A percentile compares a stretch with the other conserved stretches of the same genome.
These are phyloP conservation scores for Tetranychus piercei DNA, from an alignment of 2,888 invertebrate genomes.

Conservation along the genomic window DNA sequence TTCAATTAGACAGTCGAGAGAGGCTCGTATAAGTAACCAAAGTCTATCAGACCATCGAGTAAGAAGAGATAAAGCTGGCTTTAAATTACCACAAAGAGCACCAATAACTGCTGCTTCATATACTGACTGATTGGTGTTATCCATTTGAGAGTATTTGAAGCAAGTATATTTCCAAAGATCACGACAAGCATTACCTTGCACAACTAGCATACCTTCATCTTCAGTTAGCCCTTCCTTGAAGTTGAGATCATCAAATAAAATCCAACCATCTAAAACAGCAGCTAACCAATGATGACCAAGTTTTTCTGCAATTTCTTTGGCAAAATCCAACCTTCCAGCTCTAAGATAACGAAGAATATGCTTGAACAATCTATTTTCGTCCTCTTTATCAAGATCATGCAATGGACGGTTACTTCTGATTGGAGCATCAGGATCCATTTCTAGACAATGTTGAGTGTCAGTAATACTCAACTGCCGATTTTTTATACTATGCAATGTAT, in stretches of 20 bases:
- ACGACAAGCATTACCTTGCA: conserved; percentile 55
- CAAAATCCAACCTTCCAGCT: conserved; percentile 61
- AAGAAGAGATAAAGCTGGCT: conserved; percentile 53
- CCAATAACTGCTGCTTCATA: conserved; percentile 48
- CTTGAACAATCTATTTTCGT: conserved; percentile 45
- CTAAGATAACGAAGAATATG: conserved; percentile 56
- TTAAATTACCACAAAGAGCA: conserved; percentile 61
- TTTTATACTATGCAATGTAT: conserved; percentile 56
- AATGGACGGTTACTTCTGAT: conserved; percentile 53
- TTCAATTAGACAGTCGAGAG: conserved; percentile 56
- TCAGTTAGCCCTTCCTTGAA: conserved; percentile 32
- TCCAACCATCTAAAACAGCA: conserved; percentile 74
- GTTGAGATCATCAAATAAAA: conserved; percentile 59
- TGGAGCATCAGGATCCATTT: conserved; percentile 75
- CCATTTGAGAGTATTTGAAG: conserved; percentile 38
- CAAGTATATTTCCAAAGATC: conserved; percentile 41
- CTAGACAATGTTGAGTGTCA: conserved; percentile 23
- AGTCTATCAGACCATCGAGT: conserved; percentile 70
- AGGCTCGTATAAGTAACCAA: conserved; percentile 63
- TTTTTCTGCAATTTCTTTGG: conserved; percentile 55
- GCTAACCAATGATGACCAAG: conserved; percentile 83
- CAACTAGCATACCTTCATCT: conserved; percentile 37
- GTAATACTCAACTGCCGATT: conserved; percentile 17
- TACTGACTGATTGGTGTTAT: conserved; percentile 19
- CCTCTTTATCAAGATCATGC: conserved; percentile 69